Evolutionary conservation across 2,888 invertebrate genomes (phyloP), one percentile per base, ranked within the genome.

Genomic region (Hemicrepidius hirtus): DNA sequence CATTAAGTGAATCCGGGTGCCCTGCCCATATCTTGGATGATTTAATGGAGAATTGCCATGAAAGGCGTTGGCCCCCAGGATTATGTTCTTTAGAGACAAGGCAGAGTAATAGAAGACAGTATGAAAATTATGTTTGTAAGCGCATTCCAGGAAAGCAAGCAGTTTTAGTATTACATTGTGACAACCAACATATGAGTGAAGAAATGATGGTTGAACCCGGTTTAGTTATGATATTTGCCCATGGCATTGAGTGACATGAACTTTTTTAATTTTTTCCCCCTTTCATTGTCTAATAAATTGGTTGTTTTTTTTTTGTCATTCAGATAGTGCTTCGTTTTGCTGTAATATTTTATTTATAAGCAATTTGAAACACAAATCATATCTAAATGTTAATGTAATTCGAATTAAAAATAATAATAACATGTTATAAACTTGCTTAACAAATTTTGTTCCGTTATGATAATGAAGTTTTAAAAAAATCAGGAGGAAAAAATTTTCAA

Each of bases 141-240:
- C 90, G 98, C 82, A 95, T 98, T 80, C 97, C 98, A 65, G 97
- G 96, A 75, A 97, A 97, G 86, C 97, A 98, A 87, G 98, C 98
- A 6, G 98, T 98, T 68, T 90, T 98, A 75, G 97, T 98, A 40
- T 90, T 98, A 78, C 94, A 95, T 74, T 97, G 97, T 86, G 98
- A 98, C 87, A 98, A 98, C 85, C 90, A 93, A 2, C 98, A 98
- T 85, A 97, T 98, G 90, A 94, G 95, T 69, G 97, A 97, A 76
- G 97, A 98, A 81, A 96, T 98, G 92, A 97, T 98, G 92, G 91
- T 96, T 44, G 97, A 97, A 80, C 98, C 98, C 0, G 98, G 98
- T 0, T 90, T 98, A 77, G 97, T 98, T 63, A 97, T 98, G 97
- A 98, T 98, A 83, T 98, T 98, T 88, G 98, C 98, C 73, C 98